Evolutionary conservation across 2,888 invertebrate genomes (phyloP), one percentile per base, ranked within the genome.

Genomic region (Arge pagana): DNA sequence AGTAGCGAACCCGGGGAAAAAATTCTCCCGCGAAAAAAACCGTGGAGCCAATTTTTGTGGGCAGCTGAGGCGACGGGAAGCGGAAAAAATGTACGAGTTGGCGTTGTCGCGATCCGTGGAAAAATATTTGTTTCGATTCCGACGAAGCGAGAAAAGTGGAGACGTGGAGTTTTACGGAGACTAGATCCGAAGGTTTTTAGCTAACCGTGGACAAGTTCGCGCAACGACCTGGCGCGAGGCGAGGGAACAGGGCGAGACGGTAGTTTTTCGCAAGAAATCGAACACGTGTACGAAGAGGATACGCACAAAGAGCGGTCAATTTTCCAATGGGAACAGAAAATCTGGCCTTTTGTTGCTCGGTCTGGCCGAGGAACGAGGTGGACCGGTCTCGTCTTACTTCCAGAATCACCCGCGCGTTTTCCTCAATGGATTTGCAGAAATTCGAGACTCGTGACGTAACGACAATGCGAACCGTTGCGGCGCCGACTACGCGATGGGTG

Each of bases 371-470:
- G 43, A n/a, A 18, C 30, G 1, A 19, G 16, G 50, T 39, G 49
- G 65, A 66, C 68, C 71, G 70, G 67, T 71, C 71, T 72, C 71
- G 67, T 65, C 63, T 72, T 72, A 72, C 71, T 66, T 70, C 58
- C 58, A 54, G 61, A 63, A 65, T 64, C 62, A 62, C 52, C 55
- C 52, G 24, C 23, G 33, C 35, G 31, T 33, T 33, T 33, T 33
- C n/a, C 15, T 33, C 33, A 59, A 57, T 56, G 64, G 64, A 66
- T 67, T 71, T 65, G 64, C 68, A 66, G 71, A 68, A 72, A 71
- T 60, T 67, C 59, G 65, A 72, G 59, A 62, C 60, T 61, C 43
- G 59, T 73, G 72, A 72, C 67, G 72, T 59, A 72, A 73, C n/a
- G n/a, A n/a, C 72, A 72, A 72, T 72, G 65, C 59, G 63, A 61